Evolutionary conservation across 2,113 vertebrate genomes (phyloP), one percentile per base, ranked within the genome.

Genomic region (Sinocyclocheilus anophthalmus): DNA sequence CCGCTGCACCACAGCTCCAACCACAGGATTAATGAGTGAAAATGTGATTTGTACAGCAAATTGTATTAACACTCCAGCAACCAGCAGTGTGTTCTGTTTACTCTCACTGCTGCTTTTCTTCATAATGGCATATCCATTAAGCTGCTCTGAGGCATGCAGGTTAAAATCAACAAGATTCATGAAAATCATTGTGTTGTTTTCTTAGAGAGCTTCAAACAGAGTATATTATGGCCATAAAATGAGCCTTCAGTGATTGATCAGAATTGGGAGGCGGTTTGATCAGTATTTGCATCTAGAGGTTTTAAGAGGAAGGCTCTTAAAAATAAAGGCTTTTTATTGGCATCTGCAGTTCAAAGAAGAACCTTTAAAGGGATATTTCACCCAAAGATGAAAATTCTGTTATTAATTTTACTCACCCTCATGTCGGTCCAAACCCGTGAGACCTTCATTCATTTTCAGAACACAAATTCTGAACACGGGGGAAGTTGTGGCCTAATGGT

Each of bases 111-210:
- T 73, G 70, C 22, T 5, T 45, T 20, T 75, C 72, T 50, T 50
- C 22, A 50, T 76, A 76, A 76, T 76, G n/a, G 6, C 39, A 48
- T 16, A 50, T 76, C 72, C 72, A 76, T 50, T 76, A 48, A 26
- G 42, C 42, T 76, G 12, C 42, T 76, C 42, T 48, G 72, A 76
- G 4, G 72, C 72, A 50, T 76, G 72, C 72, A 76, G n/a, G n/a
- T 76, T 76, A 8, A 76, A 76, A 76, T 75, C 1, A 48, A 48
- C 39, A 48, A 26, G n/a, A 76, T 16, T 48, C 22, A 76, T 50
- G 42, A 12, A 72, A 42, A 72, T 39, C 72, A 48, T 48, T 75
- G 39, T 24, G 22, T 48, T 76, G 69, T 5, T 76, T 76, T 76
- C 42, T 48, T 50, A 76, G 72, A 76, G 12, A 76, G 42, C 72